These are phyloP conservation scores for Boloria selene DNA, from an alignment of 2,888 invertebrate species.

Conservation along the genomic window DNA sequence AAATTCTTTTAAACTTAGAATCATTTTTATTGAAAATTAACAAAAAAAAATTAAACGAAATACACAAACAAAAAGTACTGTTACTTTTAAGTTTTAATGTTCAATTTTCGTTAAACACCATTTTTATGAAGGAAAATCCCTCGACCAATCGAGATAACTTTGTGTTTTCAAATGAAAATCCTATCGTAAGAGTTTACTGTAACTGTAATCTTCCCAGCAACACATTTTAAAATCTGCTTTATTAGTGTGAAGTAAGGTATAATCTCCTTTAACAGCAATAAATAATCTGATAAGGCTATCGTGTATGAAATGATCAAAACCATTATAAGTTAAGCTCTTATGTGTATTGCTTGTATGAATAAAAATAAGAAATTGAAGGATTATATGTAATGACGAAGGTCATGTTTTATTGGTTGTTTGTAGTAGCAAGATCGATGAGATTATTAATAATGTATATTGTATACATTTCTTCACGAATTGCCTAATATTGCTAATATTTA, in stretches of 20 bases:
- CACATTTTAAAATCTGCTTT: slow-evolving; percentile 20
- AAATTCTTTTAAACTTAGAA: slow-evolving; percentile 56
- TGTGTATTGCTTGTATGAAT: slow-evolving; percentile 1
- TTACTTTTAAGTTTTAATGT: not conserved
- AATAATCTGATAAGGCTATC: slow-evolving; percentile 44
- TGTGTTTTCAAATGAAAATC: slow-evolving; percentile 33
- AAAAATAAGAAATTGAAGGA: not conserved
- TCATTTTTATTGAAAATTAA: slow-evolving; percentile 49
- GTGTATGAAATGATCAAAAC: slow-evolving; percentile 24
- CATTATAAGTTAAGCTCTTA: slow-evolving; percentile 35
- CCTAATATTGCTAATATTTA: too few species aligned
- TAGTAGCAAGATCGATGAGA: not conserved
- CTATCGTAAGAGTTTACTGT: slow-evolving; percentile 31
- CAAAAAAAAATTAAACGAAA: not conserved
- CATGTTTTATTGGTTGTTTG: slow-evolving; percentile 14
- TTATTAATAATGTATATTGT: not conserved
- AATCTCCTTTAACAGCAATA: slow-evolving; percentile 25
- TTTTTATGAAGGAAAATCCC: slow-evolving; percentile 18
- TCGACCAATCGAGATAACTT: slow-evolving; percentile 31
- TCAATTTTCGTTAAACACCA: slow-evolving; percentile 1
- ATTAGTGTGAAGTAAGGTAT: slow-evolving; percentile 14
- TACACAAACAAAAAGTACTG: slow-evolving; percentile 17
- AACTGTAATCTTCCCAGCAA: slow-evolving; percentile 29
- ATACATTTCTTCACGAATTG: not conserved
- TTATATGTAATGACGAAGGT: slow-evolving; percentile 4